These are phyloP conservation scores for Microcebus griseorufus DNA, from an alignment of 2,113 vertebrate genomes.

Conservation along the genomic window DNA sequence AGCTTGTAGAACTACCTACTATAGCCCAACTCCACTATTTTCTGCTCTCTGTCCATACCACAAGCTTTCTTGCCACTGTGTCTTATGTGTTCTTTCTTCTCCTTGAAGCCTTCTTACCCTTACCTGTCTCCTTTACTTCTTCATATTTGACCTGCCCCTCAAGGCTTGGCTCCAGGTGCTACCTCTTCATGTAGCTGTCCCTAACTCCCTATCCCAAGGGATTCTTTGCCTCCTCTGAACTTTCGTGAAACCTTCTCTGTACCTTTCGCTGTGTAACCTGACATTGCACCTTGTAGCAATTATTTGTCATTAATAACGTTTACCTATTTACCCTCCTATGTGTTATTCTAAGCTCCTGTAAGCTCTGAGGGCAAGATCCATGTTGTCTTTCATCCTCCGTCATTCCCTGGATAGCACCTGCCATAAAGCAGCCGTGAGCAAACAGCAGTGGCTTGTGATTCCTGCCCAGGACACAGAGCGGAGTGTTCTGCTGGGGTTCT, in stretches of 20 bases:
- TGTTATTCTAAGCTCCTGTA: background rate
- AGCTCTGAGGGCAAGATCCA: background rate
- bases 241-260: background rate
- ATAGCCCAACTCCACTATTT: background rate
- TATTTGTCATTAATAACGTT: background rate
- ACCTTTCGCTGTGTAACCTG: background rate
- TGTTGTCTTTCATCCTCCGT: background rate
- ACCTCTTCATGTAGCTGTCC: no score
- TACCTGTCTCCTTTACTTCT: background rate
- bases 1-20: background rate
- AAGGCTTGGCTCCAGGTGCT: background rate
- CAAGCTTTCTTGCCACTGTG: rapidly evolving
- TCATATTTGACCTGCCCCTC: background rate
- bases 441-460: background rate
- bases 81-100: background rate
- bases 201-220: rapidly evolving
- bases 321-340: background rate
- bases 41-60: background rate
- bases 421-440: rapidly evolving
- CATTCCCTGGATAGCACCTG: background rate
- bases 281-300: no score
- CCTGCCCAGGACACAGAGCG: rapidly evolving
- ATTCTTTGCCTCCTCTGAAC: background rate
- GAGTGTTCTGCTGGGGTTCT: rapidly evolving
- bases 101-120: background rate